These are phyloP conservation scores for Misgurnus mizolepis DNA, from an alignment of 2,113 vertebrate species.

Conservation along the genomic window DNA sequence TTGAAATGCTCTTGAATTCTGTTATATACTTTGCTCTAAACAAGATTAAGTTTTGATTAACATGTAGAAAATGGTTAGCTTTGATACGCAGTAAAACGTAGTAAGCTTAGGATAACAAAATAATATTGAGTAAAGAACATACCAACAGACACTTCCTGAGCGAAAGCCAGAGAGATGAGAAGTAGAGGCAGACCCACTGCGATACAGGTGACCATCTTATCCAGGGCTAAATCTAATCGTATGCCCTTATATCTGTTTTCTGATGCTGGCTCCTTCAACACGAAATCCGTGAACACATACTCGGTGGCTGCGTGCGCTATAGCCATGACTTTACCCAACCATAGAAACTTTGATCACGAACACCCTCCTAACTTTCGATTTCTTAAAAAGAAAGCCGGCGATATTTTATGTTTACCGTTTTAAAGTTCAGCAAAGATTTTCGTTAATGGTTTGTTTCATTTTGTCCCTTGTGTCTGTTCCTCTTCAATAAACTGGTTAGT, in stretches of 20 bases:
- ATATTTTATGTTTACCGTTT: background rate
- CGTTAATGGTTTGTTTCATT: no score
- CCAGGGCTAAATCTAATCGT: conserved; percentile 38
- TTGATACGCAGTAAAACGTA: no score
- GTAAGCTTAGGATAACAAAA: no score
- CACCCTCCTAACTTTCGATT: background rate
- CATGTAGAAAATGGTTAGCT: no score
- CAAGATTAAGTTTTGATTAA: no score
- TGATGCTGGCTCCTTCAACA: conserved; percentile 28
- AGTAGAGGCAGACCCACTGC: conserved; percentile 46
- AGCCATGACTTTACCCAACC: conserved; percentile 5
- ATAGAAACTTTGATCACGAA: background rate
- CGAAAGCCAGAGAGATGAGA: conserved; percentile 51
- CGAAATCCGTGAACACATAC: conserved; percentile 49
- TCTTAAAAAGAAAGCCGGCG: background rate
- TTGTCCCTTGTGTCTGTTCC: no score
- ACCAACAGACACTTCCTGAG: conserved; percentile 55
- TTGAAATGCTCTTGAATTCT: no score
- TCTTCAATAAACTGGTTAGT: no score
- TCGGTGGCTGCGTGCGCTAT: conserved; percentile 46
- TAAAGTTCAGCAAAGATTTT: no score
- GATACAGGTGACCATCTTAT: conserved; percentile 44
- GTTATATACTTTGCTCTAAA: no score
- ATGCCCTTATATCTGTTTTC: conserved; percentile 42
- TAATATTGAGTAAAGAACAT: background rate